These are phyloP conservation scores for Gadus chalcogrammus DNA, from an alignment of 2,113 vertebrate genomes.

Conservation along the genomic window DNA sequence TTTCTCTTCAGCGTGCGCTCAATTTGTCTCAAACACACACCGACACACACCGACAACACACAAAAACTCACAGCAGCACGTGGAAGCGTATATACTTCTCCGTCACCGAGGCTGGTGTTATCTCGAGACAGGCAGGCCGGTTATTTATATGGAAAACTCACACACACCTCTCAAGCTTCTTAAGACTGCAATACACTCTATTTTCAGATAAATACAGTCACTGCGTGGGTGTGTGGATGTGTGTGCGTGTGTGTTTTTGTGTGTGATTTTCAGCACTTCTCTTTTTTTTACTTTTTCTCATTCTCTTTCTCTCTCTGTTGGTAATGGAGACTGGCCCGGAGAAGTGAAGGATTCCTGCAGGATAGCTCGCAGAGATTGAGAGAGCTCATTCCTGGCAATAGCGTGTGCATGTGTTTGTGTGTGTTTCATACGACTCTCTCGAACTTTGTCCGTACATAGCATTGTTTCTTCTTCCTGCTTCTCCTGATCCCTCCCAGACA, in stretches of 20 bases:
- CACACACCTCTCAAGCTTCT: constrained; percentile 60
- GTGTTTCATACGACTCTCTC: not conserved
- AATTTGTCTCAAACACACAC: constrained; percentile 18
- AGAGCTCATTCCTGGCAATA: constrained; percentile 64
- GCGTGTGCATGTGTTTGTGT: constrained; percentile 46
- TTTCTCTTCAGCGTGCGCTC: not conserved
- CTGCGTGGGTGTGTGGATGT: constrained; percentile 41
- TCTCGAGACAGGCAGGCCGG: constrained; percentile 61
- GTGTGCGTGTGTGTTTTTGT: constrained; percentile 24
- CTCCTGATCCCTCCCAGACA: no score
- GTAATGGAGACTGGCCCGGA: constrained; percentile 56
- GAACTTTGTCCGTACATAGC: no score
- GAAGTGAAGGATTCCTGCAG: constrained; percentile 69
- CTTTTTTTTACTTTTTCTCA: constrained; percentile 15
- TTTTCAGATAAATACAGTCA: constrained; percentile 53
- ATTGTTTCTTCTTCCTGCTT: no score
- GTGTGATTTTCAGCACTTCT: constrained; percentile 26
- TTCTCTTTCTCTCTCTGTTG: constrained; percentile 19
- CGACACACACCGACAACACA: constrained; percentile 18
- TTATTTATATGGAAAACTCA: constrained; percentile 72
- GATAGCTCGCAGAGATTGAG: constrained; percentile 73
- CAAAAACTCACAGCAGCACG: constrained; percentile 32
- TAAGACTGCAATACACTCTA: constrained; percentile 45
- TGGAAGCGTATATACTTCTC: constrained; percentile 45
- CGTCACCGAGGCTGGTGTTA: constrained; percentile 59